Evolutionary conservation across 2,888 invertebrate genomes (phyloP).

Genomic region (Mimachlamys varia): DNA sequence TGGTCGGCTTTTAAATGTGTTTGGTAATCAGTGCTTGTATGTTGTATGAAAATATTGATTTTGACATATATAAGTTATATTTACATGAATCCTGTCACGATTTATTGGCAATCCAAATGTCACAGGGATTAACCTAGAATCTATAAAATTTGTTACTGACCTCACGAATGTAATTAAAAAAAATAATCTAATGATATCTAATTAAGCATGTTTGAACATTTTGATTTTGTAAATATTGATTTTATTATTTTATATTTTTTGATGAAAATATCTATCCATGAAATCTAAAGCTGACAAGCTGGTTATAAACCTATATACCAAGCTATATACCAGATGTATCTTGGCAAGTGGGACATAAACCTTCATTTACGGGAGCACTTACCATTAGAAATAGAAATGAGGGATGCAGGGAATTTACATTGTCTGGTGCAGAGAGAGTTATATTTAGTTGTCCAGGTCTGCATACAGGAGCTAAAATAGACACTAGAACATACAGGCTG

Average conservation of each 20-base stretch:
- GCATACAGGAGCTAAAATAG: not conserved
- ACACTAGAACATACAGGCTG: not conserved
- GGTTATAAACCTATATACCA: not conserved
- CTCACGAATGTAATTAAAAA: no score
- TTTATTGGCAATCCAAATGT: no score
- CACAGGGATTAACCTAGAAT: no score
- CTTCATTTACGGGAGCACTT: not conserved
- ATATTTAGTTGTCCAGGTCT: not conserved
- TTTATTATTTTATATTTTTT: no score
- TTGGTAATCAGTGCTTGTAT: not conserved
- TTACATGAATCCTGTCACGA: no score
- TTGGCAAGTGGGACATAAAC: not conserved
- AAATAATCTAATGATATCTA: no score
- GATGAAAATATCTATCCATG: not conserved
- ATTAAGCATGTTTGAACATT: not conserved
- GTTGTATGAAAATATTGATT: not conserved
- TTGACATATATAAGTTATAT: not conserved
- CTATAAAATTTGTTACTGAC: no score
- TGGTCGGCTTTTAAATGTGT: not conserved
- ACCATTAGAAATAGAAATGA: not conserved
- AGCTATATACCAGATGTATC: not conserved
- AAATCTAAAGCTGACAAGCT: not conserved
- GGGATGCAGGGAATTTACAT: conserved; percentile 10
- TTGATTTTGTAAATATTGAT: not conserved
- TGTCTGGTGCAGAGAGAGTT: not conserved